Conservation (phyloP, 2,113 vertebrate genomes). For the Marcusenius ussheri region DNA sequence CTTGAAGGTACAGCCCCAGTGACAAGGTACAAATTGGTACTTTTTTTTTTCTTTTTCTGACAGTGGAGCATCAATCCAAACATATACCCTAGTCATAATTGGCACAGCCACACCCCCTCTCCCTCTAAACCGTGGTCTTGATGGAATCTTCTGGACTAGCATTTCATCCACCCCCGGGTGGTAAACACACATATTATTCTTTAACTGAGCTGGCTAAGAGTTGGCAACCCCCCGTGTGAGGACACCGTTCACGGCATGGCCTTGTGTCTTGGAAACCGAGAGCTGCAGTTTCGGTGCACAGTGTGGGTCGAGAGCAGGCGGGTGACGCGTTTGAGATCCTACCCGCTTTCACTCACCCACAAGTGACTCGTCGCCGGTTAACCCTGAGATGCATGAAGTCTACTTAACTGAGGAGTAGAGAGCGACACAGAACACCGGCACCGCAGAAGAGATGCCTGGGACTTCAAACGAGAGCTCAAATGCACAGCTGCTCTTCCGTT, state of each 20-base stretch:
- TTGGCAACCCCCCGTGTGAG: not conserved
- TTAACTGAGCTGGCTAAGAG: not conserved
- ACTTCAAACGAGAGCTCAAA: not conserved
- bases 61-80: not conserved
- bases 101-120: not conserved
- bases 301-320: not conserved
- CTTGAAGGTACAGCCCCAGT: too few relatives aligned
- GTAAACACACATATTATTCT: not conserved
- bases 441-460: not conserved
- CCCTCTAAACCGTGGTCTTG: not conserved
- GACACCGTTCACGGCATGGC: not conserved
- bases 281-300: not conserved
- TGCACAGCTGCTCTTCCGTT: not conserved
- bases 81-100: not conserved
- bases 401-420: not conserved
- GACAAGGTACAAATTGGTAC: too few relatives aligned
- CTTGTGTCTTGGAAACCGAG: not conserved
- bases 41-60: too few relatives aligned
- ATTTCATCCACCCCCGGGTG: not conserved
- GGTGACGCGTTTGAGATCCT: not conserved
- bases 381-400: not conserved
- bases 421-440: not conserved
- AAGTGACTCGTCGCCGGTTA: not conserved
- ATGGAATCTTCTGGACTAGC: not conserved
- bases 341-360: not conserved